A percentile compares a stretch with the other conserved stretches of the same genome.
Evolutionary conservation across 2,888 invertebrate species (phyloP).

Genomic region (Myathropa florea): DNA sequence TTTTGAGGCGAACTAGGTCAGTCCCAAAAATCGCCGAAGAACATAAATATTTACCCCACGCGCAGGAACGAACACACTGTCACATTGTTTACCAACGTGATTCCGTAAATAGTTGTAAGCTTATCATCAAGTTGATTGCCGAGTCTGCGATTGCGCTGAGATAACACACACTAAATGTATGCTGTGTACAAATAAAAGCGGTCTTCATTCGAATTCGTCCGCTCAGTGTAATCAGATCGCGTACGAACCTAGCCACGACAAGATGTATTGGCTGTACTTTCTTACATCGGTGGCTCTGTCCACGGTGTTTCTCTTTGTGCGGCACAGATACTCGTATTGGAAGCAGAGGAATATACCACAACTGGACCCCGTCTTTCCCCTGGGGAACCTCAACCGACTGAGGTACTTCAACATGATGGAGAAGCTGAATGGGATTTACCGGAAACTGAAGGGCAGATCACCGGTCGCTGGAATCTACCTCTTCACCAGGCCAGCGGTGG

Average conservation of each 20-base stretch:
- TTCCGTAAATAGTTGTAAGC: neutral
- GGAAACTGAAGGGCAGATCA: constrained; percentile 73
- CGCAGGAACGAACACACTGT: neutral
- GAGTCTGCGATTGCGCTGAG: neutral
- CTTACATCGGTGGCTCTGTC: constrained; percentile 65
- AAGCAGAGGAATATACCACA: constrained; percentile 72
- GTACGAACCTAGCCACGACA: neutral
- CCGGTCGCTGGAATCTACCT: constrained; percentile 75
- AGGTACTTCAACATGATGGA: constrained; percentile 69
- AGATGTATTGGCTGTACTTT: constrained; percentile 72
- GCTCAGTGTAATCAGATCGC: neutral
- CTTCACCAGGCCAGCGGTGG: constrained; percentile 73
- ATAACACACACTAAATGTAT: neutral
- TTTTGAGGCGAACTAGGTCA: neutral
- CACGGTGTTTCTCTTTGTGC: constrained; percentile 68
- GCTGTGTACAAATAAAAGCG: neutral
- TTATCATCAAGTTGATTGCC: neutral
- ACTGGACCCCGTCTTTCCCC: constrained; percentile 71
- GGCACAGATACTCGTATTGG: constrained; percentile 74
- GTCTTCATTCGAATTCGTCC: neutral
- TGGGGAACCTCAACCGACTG: constrained; percentile 73
- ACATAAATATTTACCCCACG: neutral
- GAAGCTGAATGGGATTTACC: constrained; percentile 74
- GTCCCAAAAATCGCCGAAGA: neutral
- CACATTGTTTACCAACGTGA: neutral